Evolutionary conservation across 2,797 vertebrate species (phyloP), one percentile per base, ranked within the genome.

Genomic region (Acomys russatus): DNA sequence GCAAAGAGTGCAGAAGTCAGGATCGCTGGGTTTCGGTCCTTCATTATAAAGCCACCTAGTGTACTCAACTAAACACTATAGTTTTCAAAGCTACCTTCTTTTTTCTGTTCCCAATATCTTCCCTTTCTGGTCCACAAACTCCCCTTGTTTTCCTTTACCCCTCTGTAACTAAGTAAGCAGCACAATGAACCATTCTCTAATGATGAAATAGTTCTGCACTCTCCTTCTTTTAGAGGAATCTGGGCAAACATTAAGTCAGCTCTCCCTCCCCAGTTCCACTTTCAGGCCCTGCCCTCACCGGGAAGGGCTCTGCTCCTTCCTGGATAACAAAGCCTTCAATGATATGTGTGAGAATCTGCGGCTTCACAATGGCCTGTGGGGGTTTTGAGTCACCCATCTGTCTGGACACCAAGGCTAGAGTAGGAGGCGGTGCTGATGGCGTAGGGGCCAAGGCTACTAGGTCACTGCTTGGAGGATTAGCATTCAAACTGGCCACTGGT

Each of bases 291-390:
- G 86, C 79, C 88, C 99, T 98, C 98, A 99, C 99, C 88, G 99
- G 99, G 98, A 99, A 99, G 33, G 99, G 99, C 94, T 99, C 99
- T 6, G 99, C 99, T 98, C 99, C 99, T 97, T 99, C 99, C 98
- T 99, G 99, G 98, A 99, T 99, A 91, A 99, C 99, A 94, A 99
- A 99, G 88, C 99, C 99, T 97, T 99, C 99, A 17, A 99, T 99
- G 96, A 99, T 99, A 96, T 99, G 99, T 1, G 99, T 99, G 96
- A 99, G 99, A 97, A 99, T 99, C 98, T 99, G 99, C 61, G 99
- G 99, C 98, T 99, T 99, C 97, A 99, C 99, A 0, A 99, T 99
- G 64, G 99, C 99, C 98, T 99, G 99, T 4, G 99, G 99, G 68
- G 99, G 99, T 93, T 99, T 88, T 98, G 99, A 98, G 98, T 99